Conservation (phyloP, 2,113 vertebrate genomes). For the Gymnarchus niloticus region DNA sequence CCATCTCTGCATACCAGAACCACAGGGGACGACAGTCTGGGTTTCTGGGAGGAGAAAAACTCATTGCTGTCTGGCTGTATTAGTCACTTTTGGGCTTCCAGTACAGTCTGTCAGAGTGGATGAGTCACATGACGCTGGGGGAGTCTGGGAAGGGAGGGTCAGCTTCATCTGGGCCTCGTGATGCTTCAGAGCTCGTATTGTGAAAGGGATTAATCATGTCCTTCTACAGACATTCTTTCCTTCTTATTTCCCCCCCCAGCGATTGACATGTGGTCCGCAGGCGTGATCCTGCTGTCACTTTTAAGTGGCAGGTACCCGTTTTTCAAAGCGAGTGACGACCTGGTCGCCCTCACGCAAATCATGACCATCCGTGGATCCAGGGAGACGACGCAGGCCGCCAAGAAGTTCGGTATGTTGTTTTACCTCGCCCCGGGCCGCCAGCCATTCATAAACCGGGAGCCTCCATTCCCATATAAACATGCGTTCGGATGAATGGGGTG, state of each 20-base stretch:
- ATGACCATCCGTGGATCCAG: constrained; percentile 91
- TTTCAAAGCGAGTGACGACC: constrained; percentile 94
- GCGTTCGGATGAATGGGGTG: background rate
- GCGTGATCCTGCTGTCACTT: constrained; percentile 88
- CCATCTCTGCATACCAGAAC: background rate
- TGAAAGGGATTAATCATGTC: background rate
- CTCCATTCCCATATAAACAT: background rate
- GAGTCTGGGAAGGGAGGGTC: too few relatives aligned
- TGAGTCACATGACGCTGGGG: background rate
- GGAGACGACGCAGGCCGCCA: constrained; percentile 84
- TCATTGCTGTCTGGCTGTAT: background rate
- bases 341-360: constrained; percentile 90
- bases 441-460: background rate
- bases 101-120: background rate
- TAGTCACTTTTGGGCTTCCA: background rate
- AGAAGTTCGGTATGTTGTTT: constrained; percentile 74
- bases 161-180: too few relatives aligned
- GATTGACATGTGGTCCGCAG: constrained; percentile 95
- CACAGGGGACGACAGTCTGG: background rate
- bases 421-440: background rate
- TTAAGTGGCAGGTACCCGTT: constrained; percentile 93
- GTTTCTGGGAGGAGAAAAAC: background rate
- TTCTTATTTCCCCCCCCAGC: constrained; percentile 65
- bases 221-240: constrained; percentile 7
- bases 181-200: too few relatives aligned